Evolutionary conservation across 2,888 invertebrate genomes (phyloP).

Genomic region (Lithodes maja): DNA sequence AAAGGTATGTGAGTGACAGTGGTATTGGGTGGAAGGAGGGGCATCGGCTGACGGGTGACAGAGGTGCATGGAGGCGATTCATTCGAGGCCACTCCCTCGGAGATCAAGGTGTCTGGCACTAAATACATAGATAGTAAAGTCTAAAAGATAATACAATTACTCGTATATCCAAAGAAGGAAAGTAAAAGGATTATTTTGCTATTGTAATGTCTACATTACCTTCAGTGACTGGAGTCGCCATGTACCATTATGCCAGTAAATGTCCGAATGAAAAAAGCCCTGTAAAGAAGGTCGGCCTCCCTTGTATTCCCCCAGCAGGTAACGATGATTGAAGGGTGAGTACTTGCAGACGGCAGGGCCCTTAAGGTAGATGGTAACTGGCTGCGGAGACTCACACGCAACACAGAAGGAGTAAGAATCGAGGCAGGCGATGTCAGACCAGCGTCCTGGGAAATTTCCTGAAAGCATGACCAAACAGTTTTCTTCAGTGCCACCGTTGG

Average conservation of each 20-base stretch:
- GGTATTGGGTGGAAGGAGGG: too few relatives aligned
- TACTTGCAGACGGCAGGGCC: slow-evolving; percentile 53
- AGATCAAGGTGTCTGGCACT: too few relatives aligned
- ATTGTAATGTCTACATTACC: slow-evolving; percentile 20
- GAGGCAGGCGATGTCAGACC: slow-evolving; percentile 69
- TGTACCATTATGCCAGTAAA: slow-evolving; percentile 51
- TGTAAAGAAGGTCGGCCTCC: slow-evolving; percentile 49
- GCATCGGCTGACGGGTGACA: too few relatives aligned
- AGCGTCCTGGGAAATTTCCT: slow-evolving; percentile 49
- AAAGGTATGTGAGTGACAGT: too few relatives aligned
- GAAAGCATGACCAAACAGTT: slow-evolving; percentile 70
- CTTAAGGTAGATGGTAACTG: slow-evolving; percentile 52
- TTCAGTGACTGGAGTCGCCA: slow-evolving; percentile 66
- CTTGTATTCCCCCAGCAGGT: slow-evolving; percentile 35
- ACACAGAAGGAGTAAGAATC: slow-evolving; percentile 64
- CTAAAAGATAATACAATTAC: too few relatives aligned
- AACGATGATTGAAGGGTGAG: slow-evolving; percentile 65
- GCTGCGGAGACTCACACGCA: slow-evolving; percentile 52
- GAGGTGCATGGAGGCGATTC: too few relatives aligned
- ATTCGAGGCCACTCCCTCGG: too few relatives aligned
- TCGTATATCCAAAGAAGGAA: background rate
- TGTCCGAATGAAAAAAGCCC: slow-evolving; percentile 66
- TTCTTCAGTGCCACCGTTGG: slow-evolving; percentile 66
- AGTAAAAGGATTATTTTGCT: background rate
- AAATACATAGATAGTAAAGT: too few relatives aligned